Evolutionary conservation across 2,113 vertebrate species (phyloP).

Genomic region (Solea solea): DNA sequence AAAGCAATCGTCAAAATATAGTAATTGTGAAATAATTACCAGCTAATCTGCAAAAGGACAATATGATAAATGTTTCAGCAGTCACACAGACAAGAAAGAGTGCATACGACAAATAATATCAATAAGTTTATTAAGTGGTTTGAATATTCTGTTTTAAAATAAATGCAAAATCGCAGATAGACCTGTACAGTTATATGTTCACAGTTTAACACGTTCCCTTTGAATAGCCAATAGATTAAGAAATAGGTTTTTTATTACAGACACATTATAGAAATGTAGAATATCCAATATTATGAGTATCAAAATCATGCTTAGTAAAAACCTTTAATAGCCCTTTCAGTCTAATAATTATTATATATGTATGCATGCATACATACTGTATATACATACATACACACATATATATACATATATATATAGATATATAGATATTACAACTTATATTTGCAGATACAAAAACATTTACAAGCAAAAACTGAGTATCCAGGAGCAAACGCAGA

Average conservation of each 20-base stretch:
- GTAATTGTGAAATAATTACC: neutral
- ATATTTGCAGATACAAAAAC: slow-evolving; percentile 70
- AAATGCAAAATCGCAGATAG: slow-evolving; percentile 84
- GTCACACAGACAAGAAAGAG: neutral
- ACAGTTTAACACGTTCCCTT: slow-evolving; percentile 95
- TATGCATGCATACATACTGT: neutral
- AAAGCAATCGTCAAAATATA: neutral
- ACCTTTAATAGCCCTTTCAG: slow-evolving; percentile 88
- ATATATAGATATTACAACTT: slow-evolving; percentile 75
- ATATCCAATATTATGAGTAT: slow-evolving; percentile 75
- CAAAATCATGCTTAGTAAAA: slow-evolving; percentile 87
- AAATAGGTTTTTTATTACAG: slow-evolving; percentile 82
- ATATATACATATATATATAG: slow-evolving; percentile 35
- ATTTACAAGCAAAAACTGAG: slow-evolving; percentile 60
- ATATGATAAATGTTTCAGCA: neutral
- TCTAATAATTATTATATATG: slow-evolving; percentile 89
- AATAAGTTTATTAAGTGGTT: slow-evolving; percentile 89
- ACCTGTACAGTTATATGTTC: slow-evolving; percentile 93
- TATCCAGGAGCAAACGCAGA: slow-evolving; percentile 55
- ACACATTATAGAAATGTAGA: slow-evolving; percentile 89
- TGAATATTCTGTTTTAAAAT: slow-evolving; percentile 83
- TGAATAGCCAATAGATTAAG: slow-evolving; percentile 87
- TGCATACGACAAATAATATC: slow-evolving; percentile 60
- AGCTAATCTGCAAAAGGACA: neutral
- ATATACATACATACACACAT: slow-evolving; percentile 12